A percentile compares a stretch with the other conserved stretches of the same genome.
phyloP scores from a whole-genome alignment of 2,888 invertebrate genomes.

The Tetropium fuscum region DNA sequence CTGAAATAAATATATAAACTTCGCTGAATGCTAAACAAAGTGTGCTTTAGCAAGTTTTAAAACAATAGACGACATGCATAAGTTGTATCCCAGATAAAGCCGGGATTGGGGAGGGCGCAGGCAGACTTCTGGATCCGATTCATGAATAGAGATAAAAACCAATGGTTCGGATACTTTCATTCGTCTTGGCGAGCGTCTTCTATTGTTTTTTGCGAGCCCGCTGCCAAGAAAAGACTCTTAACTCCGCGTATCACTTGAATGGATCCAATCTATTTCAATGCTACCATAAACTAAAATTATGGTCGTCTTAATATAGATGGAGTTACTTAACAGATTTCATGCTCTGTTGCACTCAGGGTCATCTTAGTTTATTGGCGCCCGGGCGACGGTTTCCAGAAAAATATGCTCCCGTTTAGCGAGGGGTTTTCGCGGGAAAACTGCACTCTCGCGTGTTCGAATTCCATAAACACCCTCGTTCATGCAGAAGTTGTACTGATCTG shows the following conservation, averaged over 20 bases:
- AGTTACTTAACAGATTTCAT: conserved; percentile 60
- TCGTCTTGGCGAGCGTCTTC: conserved; percentile 52
- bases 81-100: conserved; percentile 24
- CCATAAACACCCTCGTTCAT: too few relatives aligned
- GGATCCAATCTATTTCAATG: conserved; percentile 61
- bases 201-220: conserved; percentile 55
- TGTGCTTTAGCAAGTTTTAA: conserved; percentile 36
- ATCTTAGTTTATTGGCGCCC: conserved; percentile 30
- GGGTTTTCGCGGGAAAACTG: too few relatives aligned
- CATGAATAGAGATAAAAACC: conserved; percentile 64
- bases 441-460: too few relatives aligned
- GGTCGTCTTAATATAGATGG: conserved; percentile 60
- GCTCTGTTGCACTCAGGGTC: conserved; percentile 32
- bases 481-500: too few relatives aligned
- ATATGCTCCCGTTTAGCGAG: background rate
- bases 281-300: conserved; percentile 62
- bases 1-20: conserved; percentile 46
- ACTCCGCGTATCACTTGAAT: conserved; percentile 61
- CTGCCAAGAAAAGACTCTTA: conserved; percentile 58
- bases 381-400: conserved; percentile 30
- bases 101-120: conserved; percentile 47
- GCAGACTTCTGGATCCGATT: conserved; percentile 58
- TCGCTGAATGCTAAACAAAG: conserved; percentile 37
- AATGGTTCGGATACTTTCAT: conserved; percentile 62
- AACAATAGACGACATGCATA: conserved; percentile 29